Conservation (phyloP, 2,797 vertebrate genomes). For the Alauda arvensis region DNA sequence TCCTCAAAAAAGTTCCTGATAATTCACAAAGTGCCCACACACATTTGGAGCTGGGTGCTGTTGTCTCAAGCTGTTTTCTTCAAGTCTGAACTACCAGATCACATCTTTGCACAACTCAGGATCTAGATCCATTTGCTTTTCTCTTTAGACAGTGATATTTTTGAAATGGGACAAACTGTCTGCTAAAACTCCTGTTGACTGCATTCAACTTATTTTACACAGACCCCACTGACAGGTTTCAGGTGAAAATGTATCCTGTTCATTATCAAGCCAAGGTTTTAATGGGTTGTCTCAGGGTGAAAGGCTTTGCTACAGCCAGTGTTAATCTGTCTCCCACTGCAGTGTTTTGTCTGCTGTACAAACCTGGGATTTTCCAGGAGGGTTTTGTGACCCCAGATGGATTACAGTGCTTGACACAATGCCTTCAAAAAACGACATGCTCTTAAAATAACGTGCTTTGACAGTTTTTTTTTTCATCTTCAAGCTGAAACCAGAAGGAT, state of each 20-base stretch:
- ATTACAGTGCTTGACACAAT: slow-evolving; percentile 25
- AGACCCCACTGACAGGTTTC: not conserved
- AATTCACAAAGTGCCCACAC: not conserved
- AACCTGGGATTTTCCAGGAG: slow-evolving; percentile 8
- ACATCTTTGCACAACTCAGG: not conserved
- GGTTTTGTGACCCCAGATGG: not conserved
- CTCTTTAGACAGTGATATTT: not conserved
- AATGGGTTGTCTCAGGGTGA: not conserved
- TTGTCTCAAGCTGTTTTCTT: not conserved
- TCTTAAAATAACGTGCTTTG: slow-evolving; percentile 9
- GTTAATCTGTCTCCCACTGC: not conserved
- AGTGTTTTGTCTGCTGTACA: not conserved
- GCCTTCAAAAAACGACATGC: slow-evolving; percentile 3
- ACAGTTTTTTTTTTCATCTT: not conserved
- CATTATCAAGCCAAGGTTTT: not conserved
- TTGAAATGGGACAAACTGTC: not conserved
- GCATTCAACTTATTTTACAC: not conserved
- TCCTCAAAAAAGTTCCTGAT: not conserved
- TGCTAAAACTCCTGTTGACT: not conserved
- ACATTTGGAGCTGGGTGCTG: not conserved
- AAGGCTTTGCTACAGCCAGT: not conserved
- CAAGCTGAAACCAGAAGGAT: not conserved
- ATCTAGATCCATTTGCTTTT: not conserved
- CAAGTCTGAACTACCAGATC: not conserved
- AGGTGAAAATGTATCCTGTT: not conserved